Percentiles rank a stretch among this genome's conserved stretches.
These are phyloP conservation scores for Napeogenes sylphis DNA, from an alignment of 2,888 invertebrate species.

Conservation along the genomic window DNA sequence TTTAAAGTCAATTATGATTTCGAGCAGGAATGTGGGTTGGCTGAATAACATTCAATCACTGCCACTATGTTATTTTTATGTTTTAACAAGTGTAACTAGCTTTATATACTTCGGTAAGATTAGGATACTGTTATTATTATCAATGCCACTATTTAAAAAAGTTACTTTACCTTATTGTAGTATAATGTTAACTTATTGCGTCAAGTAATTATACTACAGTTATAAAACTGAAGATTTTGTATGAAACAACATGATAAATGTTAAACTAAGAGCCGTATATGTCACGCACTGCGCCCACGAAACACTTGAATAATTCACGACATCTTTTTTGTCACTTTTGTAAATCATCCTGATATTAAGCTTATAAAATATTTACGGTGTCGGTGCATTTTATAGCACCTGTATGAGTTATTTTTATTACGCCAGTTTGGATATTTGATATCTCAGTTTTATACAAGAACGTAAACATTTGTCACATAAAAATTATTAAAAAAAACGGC, in stretches of 20 bases:
- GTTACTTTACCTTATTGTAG: too few species aligned
- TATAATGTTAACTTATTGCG: not conserved
- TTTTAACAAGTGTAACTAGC: not conserved
- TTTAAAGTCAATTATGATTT: too few species aligned
- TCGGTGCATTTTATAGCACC: not conserved
- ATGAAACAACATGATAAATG: constrained; percentile 17
- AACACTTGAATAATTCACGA: not conserved
- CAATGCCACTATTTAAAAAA: too few species aligned
- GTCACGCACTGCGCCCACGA: constrained; percentile 16
- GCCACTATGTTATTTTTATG: constrained; percentile 3
- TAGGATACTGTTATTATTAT: too few species aligned
- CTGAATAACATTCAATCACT: constrained; percentile 10
- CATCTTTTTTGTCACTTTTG: constrained; percentile 1
- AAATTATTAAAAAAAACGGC: too few species aligned
- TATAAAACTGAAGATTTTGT: constrained; percentile 16
- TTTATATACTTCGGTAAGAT: too few species aligned
- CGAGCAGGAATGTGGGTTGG: too few species aligned
- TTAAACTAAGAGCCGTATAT: constrained; percentile 17
- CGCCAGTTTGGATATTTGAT: too few species aligned
- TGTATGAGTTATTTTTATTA: not conserved
- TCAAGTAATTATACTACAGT: constrained; percentile 13
- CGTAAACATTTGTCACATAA: too few species aligned
- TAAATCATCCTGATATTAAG: not conserved
- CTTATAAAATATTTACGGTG: not conserved
- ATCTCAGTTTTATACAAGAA: too few species aligned